Evolutionary conservation across 2,113 vertebrate species (phyloP).

Genomic region (Datnioides undecimradiatus): DNA sequence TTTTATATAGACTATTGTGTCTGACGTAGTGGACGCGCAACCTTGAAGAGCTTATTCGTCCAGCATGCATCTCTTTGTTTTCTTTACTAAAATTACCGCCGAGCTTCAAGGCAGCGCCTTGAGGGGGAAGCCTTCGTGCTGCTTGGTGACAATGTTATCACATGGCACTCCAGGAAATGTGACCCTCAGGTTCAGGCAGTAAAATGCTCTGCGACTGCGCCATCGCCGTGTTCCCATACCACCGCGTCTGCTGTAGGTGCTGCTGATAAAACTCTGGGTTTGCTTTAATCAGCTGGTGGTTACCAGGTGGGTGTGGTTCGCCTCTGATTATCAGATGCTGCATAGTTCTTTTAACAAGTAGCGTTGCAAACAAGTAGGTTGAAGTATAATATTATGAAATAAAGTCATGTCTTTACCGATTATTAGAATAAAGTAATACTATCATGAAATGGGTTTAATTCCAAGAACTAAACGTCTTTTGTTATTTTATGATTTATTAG

Average conservation of each 20-base stretch:
- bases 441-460: not conserved
- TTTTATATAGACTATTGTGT: conserved; percentile 57
- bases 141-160: conserved; percentile 72
- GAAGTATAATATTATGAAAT: not conserved
- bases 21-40: conserved; percentile 12
- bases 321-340: not conserved
- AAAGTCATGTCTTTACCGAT: not conserved
- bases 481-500: not conserved
- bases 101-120: conserved; percentile 31
- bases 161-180: conserved; percentile 58
- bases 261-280: conserved; percentile 23
- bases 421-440: not conserved
- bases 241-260: not conserved
- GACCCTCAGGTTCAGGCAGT: conserved; percentile 32
- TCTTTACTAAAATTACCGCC: conserved; percentile 48
- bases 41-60: conserved; percentile 48
- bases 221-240: conserved; percentile 49
- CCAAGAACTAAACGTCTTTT: not conserved
- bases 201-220: conserved; percentile 54
- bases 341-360: not conserved
- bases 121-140: conserved; percentile 49
- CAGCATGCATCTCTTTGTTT: conserved; percentile 20
- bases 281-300: conserved; percentile 13
- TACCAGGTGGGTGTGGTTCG: not conserved
- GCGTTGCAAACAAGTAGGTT: not conserved